Evolutionary conservation across 2,113 vertebrate genomes (phyloP).

Genomic region (Tetrax tetrax): DNA sequence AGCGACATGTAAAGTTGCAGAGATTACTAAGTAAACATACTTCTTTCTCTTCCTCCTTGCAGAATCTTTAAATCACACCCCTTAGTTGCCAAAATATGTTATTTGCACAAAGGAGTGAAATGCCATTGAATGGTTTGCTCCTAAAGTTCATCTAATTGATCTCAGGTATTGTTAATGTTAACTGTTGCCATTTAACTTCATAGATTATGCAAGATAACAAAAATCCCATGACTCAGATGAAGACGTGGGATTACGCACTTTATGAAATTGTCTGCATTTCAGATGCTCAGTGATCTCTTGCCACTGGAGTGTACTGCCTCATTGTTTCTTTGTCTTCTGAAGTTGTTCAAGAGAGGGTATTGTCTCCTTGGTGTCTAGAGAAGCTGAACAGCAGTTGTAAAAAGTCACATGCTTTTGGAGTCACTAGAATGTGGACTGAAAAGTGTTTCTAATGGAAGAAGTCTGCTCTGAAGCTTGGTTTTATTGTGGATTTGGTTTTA

Average conservation of each 20-base stretch:
- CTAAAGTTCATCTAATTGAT: neutral
- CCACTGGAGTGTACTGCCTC: neutral
- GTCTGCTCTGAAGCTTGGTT: neutral
- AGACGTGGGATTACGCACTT: neutral
- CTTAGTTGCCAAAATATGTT: conserved; percentile 15
- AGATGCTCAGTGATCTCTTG: neutral
- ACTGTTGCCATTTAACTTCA: neutral
- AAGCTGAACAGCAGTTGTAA: neutral
- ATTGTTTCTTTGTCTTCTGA: neutral
- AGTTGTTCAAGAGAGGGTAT: neutral
- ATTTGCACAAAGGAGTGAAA: neutral
- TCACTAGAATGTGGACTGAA: neutral
- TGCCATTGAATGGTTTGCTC: neutral
- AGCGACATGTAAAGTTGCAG: conserved; percentile 18
- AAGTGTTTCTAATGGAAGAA: neutral
- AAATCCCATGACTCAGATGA: neutral
- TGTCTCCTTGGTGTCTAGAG: neutral
- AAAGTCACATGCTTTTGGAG: neutral
- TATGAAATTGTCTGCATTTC: neutral
- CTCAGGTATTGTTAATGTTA: neutral
- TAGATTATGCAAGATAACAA: neutral
- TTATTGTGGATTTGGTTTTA: neutral
- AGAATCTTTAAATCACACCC: conserved; percentile 14
- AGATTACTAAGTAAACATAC: conserved; percentile 27
- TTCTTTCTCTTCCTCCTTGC: conserved; percentile 58